phyloP scores from a whole-genome alignment of 2,797 vertebrate species.

The Ctenopoma multispine region DNA sequence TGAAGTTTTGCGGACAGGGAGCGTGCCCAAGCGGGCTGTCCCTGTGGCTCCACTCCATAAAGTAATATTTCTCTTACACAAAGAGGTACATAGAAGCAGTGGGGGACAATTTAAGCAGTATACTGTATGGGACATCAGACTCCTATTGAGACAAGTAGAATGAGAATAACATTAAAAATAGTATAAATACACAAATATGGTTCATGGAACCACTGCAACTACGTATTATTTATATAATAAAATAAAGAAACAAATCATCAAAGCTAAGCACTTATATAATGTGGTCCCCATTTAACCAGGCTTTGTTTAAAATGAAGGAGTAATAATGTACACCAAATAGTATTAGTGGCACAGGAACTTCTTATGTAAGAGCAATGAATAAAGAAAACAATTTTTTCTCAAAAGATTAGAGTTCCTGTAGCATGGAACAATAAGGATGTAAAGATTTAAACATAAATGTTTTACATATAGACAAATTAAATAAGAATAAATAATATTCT shows the following conservation, averaged over 20 bases:
- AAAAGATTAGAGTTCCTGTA: neutral
- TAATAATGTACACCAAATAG: conserved; percentile 34
- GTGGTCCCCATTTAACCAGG: conserved; percentile 31
- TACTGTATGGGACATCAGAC: neutral
- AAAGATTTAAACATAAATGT: neutral
- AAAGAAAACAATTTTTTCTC: conserved; percentile 2
- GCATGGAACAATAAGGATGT: neutral
- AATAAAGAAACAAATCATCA: neutral
- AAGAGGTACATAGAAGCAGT: neutral
- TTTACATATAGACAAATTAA: neutral
- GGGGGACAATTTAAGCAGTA: neutral
- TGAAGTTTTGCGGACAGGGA: conserved; percentile 61
- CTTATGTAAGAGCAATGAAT: neutral
- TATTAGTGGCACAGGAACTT: conserved; percentile 14
- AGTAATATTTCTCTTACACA: conserved; percentile 17
- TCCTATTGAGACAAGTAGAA: neutral
- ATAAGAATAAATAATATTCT: neutral
- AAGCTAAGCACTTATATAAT: conserved; percentile 53
- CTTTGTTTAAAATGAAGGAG: conserved; percentile 40
- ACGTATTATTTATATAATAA: neutral
- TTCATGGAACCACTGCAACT: neutral
- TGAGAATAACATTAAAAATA: neutral
- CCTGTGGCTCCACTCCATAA: conserved; percentile 28
- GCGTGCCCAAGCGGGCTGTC: conserved; percentile 42
- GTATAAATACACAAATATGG: conserved; percentile 1